Evolutionary conservation across 2,113 vertebrate genomes (phyloP).

Genomic region (Pangasianodon hypophthalmus): DNA sequence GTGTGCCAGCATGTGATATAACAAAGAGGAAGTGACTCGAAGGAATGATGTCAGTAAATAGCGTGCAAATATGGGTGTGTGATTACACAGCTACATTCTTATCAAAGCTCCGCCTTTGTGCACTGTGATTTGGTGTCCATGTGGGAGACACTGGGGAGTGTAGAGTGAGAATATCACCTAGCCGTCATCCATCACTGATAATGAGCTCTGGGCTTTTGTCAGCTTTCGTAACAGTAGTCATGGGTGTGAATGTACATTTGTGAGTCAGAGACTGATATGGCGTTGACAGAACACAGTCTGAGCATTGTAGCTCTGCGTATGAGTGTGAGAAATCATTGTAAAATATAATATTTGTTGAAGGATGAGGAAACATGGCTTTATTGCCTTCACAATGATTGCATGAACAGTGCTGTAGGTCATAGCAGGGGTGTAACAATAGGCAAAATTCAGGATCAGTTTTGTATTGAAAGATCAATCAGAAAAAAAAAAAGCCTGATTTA

Average conservation of each 20-base stretch:
- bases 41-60: neutral
- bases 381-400: neutral
- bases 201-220: neutral
- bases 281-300: neutral
- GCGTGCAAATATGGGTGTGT: neutral
- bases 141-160: neutral
- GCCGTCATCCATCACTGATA: slow-evolving; percentile 13
- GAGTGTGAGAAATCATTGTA: neutral
- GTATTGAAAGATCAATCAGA: neutral
- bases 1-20: neutral
- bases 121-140: neutral
- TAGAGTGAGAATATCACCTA: neutral
- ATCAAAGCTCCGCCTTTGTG: neutral
- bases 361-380: neutral
- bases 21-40: neutral
- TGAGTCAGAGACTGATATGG: neutral
- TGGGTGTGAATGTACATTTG: neutral
- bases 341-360: neutral
- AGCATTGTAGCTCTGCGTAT: neutral
- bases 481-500: neutral
- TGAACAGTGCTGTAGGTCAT: neutral
- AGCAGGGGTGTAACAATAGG: neutral
- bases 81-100: neutral
- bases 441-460: neutral
- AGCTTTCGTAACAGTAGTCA: neutral